These are phyloP conservation scores for Kryptolebias marmoratus DNA, from an alignment of 2,113 vertebrate genomes.

Conservation along the genomic window DNA sequence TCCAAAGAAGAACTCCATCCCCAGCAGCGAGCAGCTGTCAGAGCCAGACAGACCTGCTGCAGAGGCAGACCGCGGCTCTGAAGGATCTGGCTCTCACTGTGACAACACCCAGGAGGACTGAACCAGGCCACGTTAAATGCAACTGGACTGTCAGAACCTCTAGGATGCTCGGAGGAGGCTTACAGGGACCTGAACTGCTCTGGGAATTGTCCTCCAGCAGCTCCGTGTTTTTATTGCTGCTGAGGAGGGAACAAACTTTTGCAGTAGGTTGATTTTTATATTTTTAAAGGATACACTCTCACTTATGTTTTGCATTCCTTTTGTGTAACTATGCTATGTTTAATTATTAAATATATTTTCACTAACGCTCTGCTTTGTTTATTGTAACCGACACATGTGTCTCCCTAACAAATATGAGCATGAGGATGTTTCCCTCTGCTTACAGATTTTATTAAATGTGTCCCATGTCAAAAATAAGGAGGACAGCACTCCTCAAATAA, in stretches of 20 bases:
- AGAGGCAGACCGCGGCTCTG: conserved; percentile 83
- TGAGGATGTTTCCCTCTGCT: no score
- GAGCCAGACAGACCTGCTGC: conserved; percentile 87
- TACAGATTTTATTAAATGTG: no score
- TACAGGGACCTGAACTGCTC: conserved; percentile 4
- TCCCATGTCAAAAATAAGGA: no score
- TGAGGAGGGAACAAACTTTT: conserved; percentile 47
- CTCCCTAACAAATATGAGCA: no score
- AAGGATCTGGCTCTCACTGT: conserved; percentile 75
- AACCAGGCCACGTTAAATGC: conserved; percentile 12
- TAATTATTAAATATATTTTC: conserved; percentile 80
- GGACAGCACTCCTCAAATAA: no score
- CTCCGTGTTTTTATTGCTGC: conserved; percentile 32
- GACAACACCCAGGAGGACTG: conserved; percentile 87
- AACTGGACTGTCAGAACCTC: conserved; percentile 7
- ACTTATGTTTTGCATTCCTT: conserved; percentile 53
- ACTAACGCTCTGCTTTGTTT: conserved; percentile 48
- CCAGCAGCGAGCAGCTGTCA: conserved; percentile 93
- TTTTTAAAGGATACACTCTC: conserved; percentile 58
- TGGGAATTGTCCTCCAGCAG: not conserved
- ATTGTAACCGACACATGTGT: conserved; percentile 2
- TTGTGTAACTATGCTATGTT: conserved; percentile 67
- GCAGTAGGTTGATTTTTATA: conserved; percentile 66
- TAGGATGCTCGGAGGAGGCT: not conserved
- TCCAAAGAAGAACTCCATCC: conserved; percentile 98